Conservation (phyloP, 2,797 vertebrate species). For the Lithobates pipiens region DNA sequence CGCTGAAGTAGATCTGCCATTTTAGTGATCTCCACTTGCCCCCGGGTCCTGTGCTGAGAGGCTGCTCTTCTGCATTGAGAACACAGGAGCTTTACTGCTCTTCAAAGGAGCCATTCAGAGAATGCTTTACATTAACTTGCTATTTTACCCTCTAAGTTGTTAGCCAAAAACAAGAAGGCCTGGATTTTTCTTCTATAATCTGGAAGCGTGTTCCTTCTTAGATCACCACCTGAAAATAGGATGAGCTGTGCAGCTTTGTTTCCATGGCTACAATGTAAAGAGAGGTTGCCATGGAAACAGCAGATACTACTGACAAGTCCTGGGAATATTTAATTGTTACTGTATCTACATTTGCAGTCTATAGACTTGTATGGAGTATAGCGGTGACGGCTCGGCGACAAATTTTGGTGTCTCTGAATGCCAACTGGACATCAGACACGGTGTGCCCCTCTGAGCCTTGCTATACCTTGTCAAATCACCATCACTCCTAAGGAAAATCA, state of each 20-base stretch:
- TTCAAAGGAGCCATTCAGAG: no score
- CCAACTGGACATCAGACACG: no score
- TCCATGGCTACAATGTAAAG: slow-evolving; percentile 81
- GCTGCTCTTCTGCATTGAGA: no score
- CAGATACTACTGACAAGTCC: slow-evolving; percentile 35
- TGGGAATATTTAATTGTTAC: slow-evolving; percentile 33
- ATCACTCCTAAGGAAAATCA: no score
- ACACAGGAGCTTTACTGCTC: no score
- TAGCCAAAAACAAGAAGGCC: slow-evolving; percentile 20
- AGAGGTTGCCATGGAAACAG: slow-evolving; percentile 83
- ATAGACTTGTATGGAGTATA: neutral
- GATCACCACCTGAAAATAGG: slow-evolving; percentile 69
- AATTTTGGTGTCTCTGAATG: no score
- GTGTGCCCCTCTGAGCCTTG: neutral
- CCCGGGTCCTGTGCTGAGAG: no score
- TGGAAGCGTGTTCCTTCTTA: slow-evolving; percentile 64
- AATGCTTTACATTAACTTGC: neutral
- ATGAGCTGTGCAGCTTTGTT: slow-evolving; percentile 72
- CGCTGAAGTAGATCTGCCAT: no score
- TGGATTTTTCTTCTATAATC: slow-evolving; percentile 63
- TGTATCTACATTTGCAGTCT: slow-evolving; percentile 38
- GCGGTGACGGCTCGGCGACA: neutral
- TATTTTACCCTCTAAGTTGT: neutral
- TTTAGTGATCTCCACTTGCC: no score
- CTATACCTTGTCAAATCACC: neutral